These are phyloP conservation scores for Lasioglossum vierecki DNA, from an alignment of 2,888 invertebrate species.

Conservation along the genomic window DNA sequence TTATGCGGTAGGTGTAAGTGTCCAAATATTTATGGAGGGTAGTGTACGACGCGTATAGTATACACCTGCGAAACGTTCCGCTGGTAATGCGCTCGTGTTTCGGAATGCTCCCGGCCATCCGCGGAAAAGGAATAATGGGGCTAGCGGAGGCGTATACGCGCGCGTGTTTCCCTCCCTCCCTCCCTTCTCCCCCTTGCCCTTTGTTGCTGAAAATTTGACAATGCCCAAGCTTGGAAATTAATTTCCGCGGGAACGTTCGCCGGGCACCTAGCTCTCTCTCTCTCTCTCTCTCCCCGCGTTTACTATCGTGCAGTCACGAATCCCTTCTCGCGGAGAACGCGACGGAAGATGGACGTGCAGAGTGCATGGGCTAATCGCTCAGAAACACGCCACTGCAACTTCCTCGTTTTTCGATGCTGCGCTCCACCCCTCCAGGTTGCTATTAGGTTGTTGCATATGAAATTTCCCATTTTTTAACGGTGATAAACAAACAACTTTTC, in stretches of 20 bases:
- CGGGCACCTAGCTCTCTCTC: background rate
- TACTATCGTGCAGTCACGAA: conserved; percentile 3
- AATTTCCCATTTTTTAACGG: background rate
- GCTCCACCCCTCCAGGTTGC: background rate
- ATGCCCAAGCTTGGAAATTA: conserved; percentile 60
- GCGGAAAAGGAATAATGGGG: conserved; percentile 42
- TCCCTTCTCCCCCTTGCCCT: background rate
- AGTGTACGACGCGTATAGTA: conserved; percentile 3
- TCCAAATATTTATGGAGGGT: background rate
- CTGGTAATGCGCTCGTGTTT: conserved; percentile 21
- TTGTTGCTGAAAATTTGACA: conserved; percentile 58
- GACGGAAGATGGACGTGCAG: conserved; percentile 16
- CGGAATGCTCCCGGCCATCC: conserved; percentile 10
- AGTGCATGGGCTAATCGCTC: conserved; percentile 13
- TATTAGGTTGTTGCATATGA: background rate
- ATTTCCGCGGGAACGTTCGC: conserved; percentile 58
- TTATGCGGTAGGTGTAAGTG: background rate
- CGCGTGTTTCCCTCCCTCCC: conserved; percentile 26
- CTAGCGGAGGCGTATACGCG: conserved; percentile 16
- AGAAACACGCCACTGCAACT: conserved; percentile 5
- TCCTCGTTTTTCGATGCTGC: background rate
- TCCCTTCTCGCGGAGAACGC: background rate
- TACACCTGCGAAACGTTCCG: conserved; percentile 8
- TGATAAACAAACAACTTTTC: background rate
- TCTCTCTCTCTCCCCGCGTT: background rate